phyloP scores from a whole-genome alignment of 1,140 invertebrate genomes.

The Theocolax elegans region DNA sequence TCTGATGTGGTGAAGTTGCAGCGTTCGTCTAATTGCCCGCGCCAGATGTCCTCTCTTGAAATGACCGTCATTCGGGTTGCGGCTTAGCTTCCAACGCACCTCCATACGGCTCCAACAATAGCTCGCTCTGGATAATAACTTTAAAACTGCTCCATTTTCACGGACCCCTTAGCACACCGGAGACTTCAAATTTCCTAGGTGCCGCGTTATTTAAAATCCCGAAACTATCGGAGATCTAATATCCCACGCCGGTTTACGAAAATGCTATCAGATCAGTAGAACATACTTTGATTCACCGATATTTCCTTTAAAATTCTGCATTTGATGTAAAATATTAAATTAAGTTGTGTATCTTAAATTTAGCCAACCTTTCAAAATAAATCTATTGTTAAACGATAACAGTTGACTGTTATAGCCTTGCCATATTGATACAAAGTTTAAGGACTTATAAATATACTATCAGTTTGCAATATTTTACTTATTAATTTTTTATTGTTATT shows the following conservation, averaged over 20 bases:
- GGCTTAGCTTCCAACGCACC: neutral
- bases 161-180: neutral
- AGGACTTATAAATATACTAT: too few species aligned
- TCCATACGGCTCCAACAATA: neutral
- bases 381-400: too few species aligned
- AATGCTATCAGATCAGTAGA: too few species aligned
- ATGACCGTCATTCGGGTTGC: neutral
- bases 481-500: too few species aligned
- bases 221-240: neutral
- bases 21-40: neutral
- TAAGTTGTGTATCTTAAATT: neutral
- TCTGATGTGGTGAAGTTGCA: neutral
- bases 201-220: neutral
- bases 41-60: conserved; percentile 1
- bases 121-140: conserved; percentile 4
- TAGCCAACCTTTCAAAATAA: too few species aligned
- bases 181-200: conserved; percentile 11
- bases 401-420: too few species aligned
- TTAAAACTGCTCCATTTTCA: conserved; percentile 13
- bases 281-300: neutral
- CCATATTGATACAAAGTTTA: too few species aligned
- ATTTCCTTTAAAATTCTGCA: neutral
- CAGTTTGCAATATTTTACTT: too few species aligned
- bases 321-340: neutral
- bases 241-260: neutral